phyloP scores from a whole-genome alignment of 1,140 invertebrate species.

The Piezodorus guildinii region DNA sequence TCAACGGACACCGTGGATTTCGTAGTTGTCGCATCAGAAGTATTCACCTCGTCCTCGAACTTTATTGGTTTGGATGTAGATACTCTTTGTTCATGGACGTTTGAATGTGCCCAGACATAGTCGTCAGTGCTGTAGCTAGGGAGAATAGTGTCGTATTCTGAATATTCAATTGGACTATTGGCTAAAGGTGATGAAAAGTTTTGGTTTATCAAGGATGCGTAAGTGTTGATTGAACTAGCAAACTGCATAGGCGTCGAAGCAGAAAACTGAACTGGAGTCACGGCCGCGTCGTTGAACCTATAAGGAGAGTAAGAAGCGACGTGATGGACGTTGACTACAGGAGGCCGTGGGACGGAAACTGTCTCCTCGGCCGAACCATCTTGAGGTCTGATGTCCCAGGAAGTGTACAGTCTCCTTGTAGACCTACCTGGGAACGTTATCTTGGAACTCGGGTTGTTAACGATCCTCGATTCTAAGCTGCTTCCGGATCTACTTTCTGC shows the following conservation, averaged over 20 bases:
- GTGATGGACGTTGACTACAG: constrained; percentile 1
- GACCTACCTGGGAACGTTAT: constrained; percentile 2
- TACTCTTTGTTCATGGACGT: no score
- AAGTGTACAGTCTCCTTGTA: not conserved
- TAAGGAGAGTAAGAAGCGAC: constrained; percentile 4
- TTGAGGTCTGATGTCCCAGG: not conserved
- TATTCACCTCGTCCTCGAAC: no score
- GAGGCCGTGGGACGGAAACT: not conserved
- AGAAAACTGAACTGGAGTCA: not conserved
- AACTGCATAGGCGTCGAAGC: not conserved
- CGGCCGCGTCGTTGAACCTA: not conserved
- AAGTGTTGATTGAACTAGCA: not conserved
- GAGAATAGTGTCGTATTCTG: no score
- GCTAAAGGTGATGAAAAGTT: not conserved
- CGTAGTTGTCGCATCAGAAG: no score
- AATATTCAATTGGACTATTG: no score
- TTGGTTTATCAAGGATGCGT: not conserved
- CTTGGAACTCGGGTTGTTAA: not conserved
- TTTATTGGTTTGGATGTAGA: no score
- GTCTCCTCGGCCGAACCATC: not conserved
- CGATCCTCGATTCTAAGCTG: not conserved
- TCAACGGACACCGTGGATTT: no score
- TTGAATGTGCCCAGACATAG: no score
- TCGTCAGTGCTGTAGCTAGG: no score
- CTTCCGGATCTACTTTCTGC: not conserved